These are phyloP conservation scores for Narcine bancroftii DNA, from an alignment of 2,113 vertebrate genomes.

Conservation along the genomic window DNA sequence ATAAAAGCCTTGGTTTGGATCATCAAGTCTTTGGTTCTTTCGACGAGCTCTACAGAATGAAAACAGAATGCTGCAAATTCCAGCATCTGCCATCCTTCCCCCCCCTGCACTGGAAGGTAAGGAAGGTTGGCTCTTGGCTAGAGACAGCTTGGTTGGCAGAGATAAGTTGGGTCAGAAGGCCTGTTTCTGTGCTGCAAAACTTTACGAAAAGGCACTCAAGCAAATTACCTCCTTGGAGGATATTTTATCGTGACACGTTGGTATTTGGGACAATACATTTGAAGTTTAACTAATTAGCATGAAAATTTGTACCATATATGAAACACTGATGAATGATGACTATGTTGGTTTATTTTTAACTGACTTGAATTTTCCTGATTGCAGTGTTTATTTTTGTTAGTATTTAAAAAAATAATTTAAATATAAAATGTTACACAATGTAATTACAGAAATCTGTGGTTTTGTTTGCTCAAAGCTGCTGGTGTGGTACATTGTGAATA, in stretches of 20 bases:
- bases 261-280: too few relatives aligned
- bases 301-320: constrained; percentile 11
- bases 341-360: constrained; percentile 15
- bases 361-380: constrained; percentile 33
- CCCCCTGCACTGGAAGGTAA: too few relatives aligned
- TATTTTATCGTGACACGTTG: too few relatives aligned
- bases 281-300: constrained; percentile 33
- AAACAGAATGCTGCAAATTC: too few relatives aligned
- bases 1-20: too few relatives aligned
- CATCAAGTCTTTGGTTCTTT: too few relatives aligned
- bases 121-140: too few relatives aligned
- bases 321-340: not conserved
- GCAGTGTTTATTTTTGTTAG: constrained; percentile 23
- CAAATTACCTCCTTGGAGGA: constrained; percentile 1
- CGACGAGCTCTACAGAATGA: too few relatives aligned
- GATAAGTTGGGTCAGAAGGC: too few relatives aligned
- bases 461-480: constrained; percentile 14
- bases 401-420: not conserved
- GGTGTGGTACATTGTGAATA: constrained; percentile 21
- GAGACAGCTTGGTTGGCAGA: too few relatives aligned
- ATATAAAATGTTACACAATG: not conserved
- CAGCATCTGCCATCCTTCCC: too few relatives aligned
- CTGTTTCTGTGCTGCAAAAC: too few relatives aligned
- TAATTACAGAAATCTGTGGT: constrained; percentile 33
- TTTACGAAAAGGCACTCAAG: not conserved